Evolutionary conservation across 2,888 invertebrate genomes (phyloP).

Genomic region (Lysandra coridon): DNA sequence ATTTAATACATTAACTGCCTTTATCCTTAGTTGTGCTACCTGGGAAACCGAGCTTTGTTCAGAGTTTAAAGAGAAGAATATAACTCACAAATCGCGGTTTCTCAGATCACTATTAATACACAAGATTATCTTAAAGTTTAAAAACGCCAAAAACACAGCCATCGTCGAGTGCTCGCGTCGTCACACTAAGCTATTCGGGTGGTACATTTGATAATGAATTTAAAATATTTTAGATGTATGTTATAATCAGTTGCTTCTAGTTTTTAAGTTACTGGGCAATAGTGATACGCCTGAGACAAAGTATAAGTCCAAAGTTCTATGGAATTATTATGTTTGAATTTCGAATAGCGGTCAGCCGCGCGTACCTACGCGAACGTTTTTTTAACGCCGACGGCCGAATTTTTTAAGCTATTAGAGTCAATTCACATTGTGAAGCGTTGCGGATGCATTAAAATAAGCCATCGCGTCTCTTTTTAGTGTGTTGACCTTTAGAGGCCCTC

Average conservation of each 20-base stretch:
- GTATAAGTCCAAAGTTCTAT: slow-evolving; percentile 27
- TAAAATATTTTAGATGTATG: slow-evolving; percentile 20
- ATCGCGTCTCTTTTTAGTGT: not conserved
- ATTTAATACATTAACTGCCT: no score
- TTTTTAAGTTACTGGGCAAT: slow-evolving; percentile 21
- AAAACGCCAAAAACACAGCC: not conserved
- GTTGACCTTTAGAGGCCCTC: not conserved
- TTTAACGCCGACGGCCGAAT: not conserved
- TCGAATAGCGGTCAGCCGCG: slow-evolving; percentile 27
- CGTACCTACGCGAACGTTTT: not conserved
- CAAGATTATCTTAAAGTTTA: no score
- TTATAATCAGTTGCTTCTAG: slow-evolving; percentile 29
- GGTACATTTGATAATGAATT: slow-evolving; percentile 23
- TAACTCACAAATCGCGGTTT: no score
- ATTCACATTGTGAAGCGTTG: not conserved
- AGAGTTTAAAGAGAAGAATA: no score
- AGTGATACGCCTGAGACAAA: slow-evolving; percentile 20
- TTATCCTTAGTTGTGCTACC: no score
- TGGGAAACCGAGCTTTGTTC: no score
- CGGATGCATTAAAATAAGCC: no score
- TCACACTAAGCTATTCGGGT: slow-evolving; percentile 6
- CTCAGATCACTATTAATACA: no score
- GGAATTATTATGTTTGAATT: slow-evolving; percentile 28
- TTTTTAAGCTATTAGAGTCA: not conserved
- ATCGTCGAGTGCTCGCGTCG: not conserved